These are phyloP conservation scores for Ianthella basta DNA, from an alignment of 37 sponge, comb jelly and placozoan species.

Conservation along the genomic window DNA sequence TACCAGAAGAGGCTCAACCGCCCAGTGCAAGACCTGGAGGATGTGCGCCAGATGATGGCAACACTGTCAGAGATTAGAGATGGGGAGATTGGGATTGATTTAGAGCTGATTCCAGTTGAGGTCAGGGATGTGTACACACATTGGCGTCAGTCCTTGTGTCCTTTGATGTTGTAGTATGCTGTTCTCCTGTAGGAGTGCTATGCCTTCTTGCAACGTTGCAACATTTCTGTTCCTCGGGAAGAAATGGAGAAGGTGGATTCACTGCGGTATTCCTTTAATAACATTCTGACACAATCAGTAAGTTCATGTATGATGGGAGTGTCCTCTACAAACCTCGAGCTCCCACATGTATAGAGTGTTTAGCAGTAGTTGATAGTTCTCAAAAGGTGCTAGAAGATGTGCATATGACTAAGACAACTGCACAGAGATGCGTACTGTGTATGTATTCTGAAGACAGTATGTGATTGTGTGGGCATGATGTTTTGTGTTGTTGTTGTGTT, in stretches of 20 bases:
- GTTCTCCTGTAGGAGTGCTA: conserved; percentile 74
- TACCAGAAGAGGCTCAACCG: conserved; percentile 64
- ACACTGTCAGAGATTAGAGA: conserved; percentile 80
- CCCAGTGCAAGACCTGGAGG: conserved; percentile 90
- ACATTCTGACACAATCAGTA: conserved; percentile 71
- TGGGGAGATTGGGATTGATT: conserved; percentile 89
- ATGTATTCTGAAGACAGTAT: too few relatives aligned
- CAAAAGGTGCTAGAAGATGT: background rate
- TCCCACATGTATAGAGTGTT: conserved; percentile 30
- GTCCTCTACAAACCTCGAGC: conserved; percentile 39
- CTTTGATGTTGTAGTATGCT: background rate
- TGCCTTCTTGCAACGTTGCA: conserved; percentile 81
- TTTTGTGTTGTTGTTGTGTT: too few relatives aligned
- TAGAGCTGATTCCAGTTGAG: conserved; percentile 85
- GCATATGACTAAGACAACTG: background rate
- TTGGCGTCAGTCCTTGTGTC: background rate
- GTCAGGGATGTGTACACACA: background rate
- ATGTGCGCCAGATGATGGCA: conserved; percentile 87
- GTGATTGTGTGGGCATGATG: too few relatives aligned
- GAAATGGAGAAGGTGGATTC: conserved; percentile 95
- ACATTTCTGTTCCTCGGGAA: conserved; percentile 77
- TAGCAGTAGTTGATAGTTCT: conserved; percentile 20
- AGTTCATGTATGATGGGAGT: conserved; percentile 29
- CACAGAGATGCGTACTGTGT: too few relatives aligned
- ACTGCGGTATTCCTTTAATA: conserved; percentile 89